A percentile compares a stretch with the other conserved stretches of the same genome.
Conservation (phyloP, 2,797 vertebrate species). For the Pitangus sulphuratus region DNA sequence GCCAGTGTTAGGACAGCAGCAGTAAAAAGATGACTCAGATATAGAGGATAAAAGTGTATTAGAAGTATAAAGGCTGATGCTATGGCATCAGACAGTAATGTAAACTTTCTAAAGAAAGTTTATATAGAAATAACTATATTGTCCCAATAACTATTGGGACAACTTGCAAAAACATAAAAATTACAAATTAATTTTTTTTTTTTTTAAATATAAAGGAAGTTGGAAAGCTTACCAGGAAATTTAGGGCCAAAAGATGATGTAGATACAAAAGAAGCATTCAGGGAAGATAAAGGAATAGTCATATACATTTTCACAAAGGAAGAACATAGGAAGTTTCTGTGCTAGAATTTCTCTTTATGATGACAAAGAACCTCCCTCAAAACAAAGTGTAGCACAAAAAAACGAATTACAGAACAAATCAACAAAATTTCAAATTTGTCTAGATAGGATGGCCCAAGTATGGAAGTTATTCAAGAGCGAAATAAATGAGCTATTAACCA, state of each 20-base stretch:
- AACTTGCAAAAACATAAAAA: neutral
- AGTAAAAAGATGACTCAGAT: neutral
- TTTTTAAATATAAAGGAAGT: neutral
- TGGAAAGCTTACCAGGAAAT: neutral
- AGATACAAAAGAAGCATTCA: neutral
- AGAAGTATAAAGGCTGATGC: neutral
- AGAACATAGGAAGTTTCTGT: neutral
- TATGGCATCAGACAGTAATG: neutral
- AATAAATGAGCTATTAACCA: conserved; percentile 45
- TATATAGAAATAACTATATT: too few relatives aligned
- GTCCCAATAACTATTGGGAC: too few relatives aligned
- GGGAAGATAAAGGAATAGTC: neutral
- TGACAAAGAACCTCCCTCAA: neutral
- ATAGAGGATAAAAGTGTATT: neutral
- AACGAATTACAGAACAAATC: neutral
- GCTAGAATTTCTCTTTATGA: neutral
- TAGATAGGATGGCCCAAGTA: neutral
- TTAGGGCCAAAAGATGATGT: neutral
- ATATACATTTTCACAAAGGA: neutral
- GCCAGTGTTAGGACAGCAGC: neutral
- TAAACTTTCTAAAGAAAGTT: neutral
- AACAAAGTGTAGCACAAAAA: neutral
- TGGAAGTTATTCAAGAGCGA: conserved; percentile 6
- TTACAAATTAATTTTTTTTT: neutral
- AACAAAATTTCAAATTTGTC: neutral